Percentiles rank a stretch among this genome's conserved stretches.
Evolutionary conservation across 2,113 vertebrate genomes (phyloP).

Genomic region (Chaetura pelagica): DNA sequence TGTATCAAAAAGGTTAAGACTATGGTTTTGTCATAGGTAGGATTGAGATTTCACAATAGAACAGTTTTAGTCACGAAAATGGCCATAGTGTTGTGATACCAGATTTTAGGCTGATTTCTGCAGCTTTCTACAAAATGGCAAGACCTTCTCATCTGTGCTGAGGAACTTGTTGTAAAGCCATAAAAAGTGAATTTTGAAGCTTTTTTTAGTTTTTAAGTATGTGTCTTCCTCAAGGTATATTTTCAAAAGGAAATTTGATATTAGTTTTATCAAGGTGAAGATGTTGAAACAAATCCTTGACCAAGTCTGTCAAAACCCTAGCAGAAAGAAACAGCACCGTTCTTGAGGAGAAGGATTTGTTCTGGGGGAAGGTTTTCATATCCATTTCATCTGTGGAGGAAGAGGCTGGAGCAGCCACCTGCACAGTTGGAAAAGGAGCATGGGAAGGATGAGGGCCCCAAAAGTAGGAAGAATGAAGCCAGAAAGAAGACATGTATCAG

Average conservation of each 20-base stretch:
- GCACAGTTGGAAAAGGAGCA: neutral
- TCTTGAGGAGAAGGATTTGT: neutral
- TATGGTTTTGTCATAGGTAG: neutral
- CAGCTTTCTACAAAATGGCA: neutral
- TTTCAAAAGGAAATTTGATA: neutral
- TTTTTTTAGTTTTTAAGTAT: neutral
- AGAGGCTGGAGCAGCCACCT: neutral
- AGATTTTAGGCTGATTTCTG: neutral
- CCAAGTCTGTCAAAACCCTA: neutral
- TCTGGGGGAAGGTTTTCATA: neutral
- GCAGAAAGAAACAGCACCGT: neutral
- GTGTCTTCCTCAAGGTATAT: rapidly evolving
- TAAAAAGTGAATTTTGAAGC: neutral
- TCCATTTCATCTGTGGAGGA: neutral
- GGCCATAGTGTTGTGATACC: neutral
- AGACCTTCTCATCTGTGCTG: neutral
- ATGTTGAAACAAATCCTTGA: neutral
- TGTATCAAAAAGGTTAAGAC: neutral
- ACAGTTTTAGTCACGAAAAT: neutral
- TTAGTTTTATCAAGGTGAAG: neutral
- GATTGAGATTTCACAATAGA: neutral
- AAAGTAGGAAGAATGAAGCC: neutral
- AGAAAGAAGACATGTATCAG: neutral
- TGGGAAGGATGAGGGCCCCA: neutral
- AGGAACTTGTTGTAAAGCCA: neutral